Evolutionary conservation across 2,888 invertebrate species (phyloP), one percentile per base, ranked within the genome.

Genomic region (Hanleya hanleyi): DNA sequence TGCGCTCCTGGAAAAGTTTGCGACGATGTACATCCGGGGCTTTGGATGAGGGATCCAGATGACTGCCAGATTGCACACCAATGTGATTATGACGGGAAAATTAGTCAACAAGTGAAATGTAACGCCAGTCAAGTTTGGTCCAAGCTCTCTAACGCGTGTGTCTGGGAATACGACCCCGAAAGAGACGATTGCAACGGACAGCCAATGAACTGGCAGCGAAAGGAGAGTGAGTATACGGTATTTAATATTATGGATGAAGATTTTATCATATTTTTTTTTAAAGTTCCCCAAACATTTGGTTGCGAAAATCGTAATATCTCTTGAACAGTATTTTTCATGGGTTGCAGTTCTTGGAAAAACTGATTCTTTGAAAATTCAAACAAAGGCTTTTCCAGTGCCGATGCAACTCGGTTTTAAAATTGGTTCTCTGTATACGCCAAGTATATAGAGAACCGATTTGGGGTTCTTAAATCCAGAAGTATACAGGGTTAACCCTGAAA

Each of bases 81-180:
- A 69, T 82, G 82, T 65, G 80, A 80, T n/a, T 80, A 81, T 47
- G 78, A 80, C 70, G 62, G 62, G 7, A 32, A 81, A 69, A 71
- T 82, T 36, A 75, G 72, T 5, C 82, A 82, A 61, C 75, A 78
- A 2, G 68, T 81, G 37, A 73, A 70, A 29, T 82, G 82, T 51
- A 82, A 82, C 74, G 65, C 73, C 50, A 79, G 77, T 50, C 82
- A 82, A 66, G 77, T 82, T 4, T 82, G 82, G 82, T 82, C 82
- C 50, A 79, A 77, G 29, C 70, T 82, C 32, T 78, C 82, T 12
- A 78, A 75, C 12, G 76, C 82, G 61, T 82, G 82, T 57, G 82
- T 82, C 1, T 82, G 82, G 82, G 82, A 82, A 66, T 77, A 77
- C 74, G 82, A 82, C 57, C 82, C 82, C 12, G 82, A 82, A 69